Conservation (phyloP, 92 coral and sea anemone species). For the Epizoanthus illoricatus region DNA sequence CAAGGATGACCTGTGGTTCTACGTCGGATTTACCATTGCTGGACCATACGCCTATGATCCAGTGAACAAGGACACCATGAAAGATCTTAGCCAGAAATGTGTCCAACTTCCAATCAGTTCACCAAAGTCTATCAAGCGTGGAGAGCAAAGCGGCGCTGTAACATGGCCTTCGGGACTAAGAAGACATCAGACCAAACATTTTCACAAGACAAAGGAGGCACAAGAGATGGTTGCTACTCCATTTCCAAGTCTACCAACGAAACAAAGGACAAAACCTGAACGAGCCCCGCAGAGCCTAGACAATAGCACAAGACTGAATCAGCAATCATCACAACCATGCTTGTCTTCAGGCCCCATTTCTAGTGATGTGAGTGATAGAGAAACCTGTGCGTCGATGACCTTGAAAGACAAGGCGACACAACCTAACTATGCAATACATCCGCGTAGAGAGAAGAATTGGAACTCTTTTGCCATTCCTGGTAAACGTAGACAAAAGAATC, state of each 20-base stretch:
- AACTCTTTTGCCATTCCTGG: too few species aligned
- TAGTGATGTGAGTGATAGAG: neutral
- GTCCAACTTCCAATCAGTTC: neutral
- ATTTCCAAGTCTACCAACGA: neutral
- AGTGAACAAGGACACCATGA: slow-evolving; percentile 56
- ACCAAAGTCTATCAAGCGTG: neutral
- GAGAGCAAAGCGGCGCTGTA: neutral
- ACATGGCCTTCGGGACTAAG: neutral
- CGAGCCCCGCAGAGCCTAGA: neutral
- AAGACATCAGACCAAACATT: neutral
- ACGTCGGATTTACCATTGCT: slow-evolving; percentile 56
- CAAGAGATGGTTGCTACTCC: neutral
- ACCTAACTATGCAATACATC: neutral
- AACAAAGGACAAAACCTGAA: neutral
- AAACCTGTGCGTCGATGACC: slow-evolving; percentile 3
- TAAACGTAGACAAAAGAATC: neutral
- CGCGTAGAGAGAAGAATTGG: too few species aligned
- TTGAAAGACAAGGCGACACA: neutral
- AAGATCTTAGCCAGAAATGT: slow-evolving; percentile 17
- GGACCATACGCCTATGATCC: slow-evolving; percentile 75
- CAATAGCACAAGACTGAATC: neutral
- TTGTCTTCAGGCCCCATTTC: neutral
- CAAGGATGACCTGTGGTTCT: slow-evolving; percentile 68
- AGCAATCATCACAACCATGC: neutral
- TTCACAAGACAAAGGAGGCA: neutral